phyloP scores from a whole-genome alignment of 2,113 vertebrate species.

The Stictonetta naevosa region DNA sequence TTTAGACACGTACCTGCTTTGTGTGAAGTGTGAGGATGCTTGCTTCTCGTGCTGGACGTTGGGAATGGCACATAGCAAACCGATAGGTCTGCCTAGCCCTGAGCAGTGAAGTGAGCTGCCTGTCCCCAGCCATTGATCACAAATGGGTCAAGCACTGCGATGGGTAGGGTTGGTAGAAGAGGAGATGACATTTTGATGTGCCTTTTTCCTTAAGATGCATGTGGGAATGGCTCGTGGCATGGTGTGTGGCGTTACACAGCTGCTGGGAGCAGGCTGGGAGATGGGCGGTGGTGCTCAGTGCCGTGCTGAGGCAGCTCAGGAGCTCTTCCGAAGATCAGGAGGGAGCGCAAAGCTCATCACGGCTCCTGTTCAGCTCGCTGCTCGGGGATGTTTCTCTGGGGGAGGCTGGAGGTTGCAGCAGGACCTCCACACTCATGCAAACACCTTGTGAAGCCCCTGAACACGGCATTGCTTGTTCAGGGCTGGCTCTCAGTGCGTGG shows the following conservation, averaged over 20 bases:
- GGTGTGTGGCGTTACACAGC: accelerated
- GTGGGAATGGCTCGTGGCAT: accelerated
- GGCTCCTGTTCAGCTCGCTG: not conserved
- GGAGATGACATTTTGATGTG: not conserved
- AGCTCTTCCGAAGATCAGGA: not conserved
- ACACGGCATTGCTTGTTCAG: accelerated
- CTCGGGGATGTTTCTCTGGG: not conserved
- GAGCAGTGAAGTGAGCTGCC: not conserved
- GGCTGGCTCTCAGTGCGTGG: accelerated
- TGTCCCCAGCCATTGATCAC: accelerated
- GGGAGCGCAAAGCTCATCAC: not conserved
- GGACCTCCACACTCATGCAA: too few species aligned
- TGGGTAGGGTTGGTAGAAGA: not conserved
- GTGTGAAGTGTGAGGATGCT: not conserved
- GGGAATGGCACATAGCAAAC: too few species aligned
- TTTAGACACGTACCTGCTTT: accelerated
- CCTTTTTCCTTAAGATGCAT: not conserved
- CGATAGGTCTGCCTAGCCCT: accelerated
- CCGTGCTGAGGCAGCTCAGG: not conserved
- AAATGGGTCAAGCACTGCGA: too few species aligned
- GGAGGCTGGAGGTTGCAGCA: accelerated
- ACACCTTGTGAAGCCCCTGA: not conserved
- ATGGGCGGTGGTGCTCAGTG: not conserved
- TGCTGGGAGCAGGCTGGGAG: not conserved
- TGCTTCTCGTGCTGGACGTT: not conserved